Conservation (phyloP, 2,797 vertebrate species). For the Gymnoscopelus microlampas region DNA sequence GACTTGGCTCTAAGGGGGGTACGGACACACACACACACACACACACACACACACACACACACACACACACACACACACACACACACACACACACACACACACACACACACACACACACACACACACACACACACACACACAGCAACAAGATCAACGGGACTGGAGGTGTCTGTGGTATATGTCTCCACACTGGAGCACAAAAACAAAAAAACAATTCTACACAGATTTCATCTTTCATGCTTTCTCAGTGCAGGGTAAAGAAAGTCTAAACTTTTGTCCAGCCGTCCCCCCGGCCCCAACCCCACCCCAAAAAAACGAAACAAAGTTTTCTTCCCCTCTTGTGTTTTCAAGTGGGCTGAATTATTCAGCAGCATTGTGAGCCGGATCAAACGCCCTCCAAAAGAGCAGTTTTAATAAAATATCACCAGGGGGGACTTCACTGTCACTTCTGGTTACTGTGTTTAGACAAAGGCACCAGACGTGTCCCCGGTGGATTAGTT, state of each 20-base stretch:
- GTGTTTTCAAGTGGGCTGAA: conserved; percentile 38
- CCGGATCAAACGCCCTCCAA: conserved; percentile 2
- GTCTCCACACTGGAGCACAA: not conserved
- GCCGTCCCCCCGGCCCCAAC: not conserved
- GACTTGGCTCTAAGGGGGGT: conserved; percentile 89
- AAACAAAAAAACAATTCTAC: conserved; percentile 13
- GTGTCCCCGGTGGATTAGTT: not conserved
- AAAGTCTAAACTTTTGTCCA: not conserved
- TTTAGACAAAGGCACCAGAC: conserved; percentile 34
- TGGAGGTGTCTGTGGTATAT: not conserved
- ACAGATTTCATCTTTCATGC: conserved; percentile 15
- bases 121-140: too few species aligned
- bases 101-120: conserved; percentile 27
- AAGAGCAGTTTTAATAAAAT: conserved; percentile 29
- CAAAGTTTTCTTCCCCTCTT: conserved; percentile 7
- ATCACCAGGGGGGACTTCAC: conserved; percentile 11
- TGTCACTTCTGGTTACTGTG: conserved; percentile 34
- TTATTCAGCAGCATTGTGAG: conserved; percentile 40
- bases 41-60: conserved; percentile 19
- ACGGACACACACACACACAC: conserved; percentile 28
- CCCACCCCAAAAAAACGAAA: too few species aligned
- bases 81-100: conserved; percentile 29
- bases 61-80: conserved; percentile 8
- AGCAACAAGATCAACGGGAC: not conserved
- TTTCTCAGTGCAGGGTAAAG: not conserved